Evolutionary conservation across 2,888 invertebrate genomes (phyloP).

Genomic region (Lithosia quadra): DNA sequence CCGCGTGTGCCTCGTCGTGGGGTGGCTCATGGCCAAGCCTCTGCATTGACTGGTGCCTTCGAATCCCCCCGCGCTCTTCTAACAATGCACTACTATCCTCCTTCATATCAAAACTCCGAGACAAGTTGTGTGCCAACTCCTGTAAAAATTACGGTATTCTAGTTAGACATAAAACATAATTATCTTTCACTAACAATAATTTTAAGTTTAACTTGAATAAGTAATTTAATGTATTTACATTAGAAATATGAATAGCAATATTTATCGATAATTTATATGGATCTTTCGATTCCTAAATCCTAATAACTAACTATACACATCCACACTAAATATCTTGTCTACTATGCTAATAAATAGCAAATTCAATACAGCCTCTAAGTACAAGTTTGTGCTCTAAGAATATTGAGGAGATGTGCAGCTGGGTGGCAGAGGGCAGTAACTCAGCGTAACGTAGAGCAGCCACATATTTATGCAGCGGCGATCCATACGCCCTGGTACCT

Average conservation of each 20-base stretch:
- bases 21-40: conserved; percentile 88
- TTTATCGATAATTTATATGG: conserved; percentile 36
- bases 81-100: conserved; percentile 92
- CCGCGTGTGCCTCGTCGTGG: conserved; percentile 82
- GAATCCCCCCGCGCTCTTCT: conserved; percentile 89
- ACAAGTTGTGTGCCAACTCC: conserved; percentile 95
- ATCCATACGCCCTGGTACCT: conserved; percentile 36
- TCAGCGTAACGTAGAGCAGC: conserved; percentile 55
- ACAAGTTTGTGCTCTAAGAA: conserved; percentile 79
- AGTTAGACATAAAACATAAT: conserved; percentile 5
- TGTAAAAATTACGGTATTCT: conserved; percentile 69
- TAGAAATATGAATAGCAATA: conserved; percentile 32
- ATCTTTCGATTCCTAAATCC: conserved; percentile 66
- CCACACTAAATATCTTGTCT: conserved; percentile 79
- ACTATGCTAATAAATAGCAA: conserved; percentile 81
- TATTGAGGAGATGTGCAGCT: conserved; percentile 78
- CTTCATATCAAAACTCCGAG: conserved; percentile 96
- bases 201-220: conserved; percentile 12
- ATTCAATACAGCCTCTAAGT: conserved; percentile 82
- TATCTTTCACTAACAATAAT: conserved; percentile 13
- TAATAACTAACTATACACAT: conserved; percentile 75
- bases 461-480: conserved; percentile 30
- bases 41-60: conserved; percentile 93
- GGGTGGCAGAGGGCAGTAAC: conserved; percentile 83
- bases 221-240: conserved; percentile 24